These are phyloP conservation scores for Entomyzon cyanotis DNA, from an alignment of 2,113 vertebrate genomes.

Conservation along the genomic window DNA sequence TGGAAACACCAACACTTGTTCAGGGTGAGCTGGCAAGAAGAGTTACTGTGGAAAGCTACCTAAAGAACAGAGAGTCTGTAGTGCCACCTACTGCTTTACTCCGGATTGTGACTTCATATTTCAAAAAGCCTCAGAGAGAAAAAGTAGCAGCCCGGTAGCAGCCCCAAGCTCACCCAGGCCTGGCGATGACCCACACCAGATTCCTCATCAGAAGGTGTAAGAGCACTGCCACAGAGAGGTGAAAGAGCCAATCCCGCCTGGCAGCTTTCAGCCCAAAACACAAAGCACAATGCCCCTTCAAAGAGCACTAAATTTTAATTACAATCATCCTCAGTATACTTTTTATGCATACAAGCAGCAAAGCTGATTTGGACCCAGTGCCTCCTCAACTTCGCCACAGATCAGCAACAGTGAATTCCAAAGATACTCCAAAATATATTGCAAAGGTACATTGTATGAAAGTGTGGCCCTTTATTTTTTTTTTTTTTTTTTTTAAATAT, in stretches of 20 bases:
- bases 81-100: conserved; percentile 75
- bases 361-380: neutral
- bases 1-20: conserved; percentile 64
- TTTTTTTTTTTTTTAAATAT: neutral
- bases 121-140: fast-evolving
- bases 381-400: neutral
- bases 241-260: neutral
- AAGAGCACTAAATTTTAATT: neutral
- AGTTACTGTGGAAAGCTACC: conserved; percentile 22
- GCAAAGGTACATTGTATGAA: neutral
- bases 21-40: conserved; percentile 49
- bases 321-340: neutral
- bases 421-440: neutral
- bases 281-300: neutral
- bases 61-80: conserved; percentile 68
- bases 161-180: neutral
- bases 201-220: neutral
- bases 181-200: neutral
- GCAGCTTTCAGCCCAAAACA: neutral
- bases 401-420: neutral
- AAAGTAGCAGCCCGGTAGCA: neutral
- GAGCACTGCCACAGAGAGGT: fast-evolving
- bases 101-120: neutral
- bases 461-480: neutral
- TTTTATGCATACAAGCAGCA: neutral